These are phyloP conservation scores for Chloroclystis v-ata DNA, from an alignment of 2,888 invertebrate genomes.

Conservation along the genomic window DNA sequence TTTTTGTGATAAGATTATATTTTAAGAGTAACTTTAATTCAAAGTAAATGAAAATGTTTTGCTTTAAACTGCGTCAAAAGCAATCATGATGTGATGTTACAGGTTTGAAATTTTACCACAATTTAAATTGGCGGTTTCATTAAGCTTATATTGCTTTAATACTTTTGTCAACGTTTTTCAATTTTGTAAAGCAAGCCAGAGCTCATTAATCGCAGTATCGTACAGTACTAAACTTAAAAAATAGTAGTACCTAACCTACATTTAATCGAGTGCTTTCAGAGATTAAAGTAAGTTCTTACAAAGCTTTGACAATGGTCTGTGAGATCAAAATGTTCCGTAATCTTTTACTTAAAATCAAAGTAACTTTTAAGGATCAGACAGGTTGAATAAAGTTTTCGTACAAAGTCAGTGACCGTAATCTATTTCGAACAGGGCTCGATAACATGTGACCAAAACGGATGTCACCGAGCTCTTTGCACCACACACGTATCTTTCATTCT, in stretches of 20 bases:
- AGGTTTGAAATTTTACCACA: slow-evolving; percentile 25
- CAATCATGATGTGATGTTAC: slow-evolving; percentile 27
- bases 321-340: slow-evolving; percentile 28
- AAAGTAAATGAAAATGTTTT: too few relatives aligned
- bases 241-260: too few relatives aligned
- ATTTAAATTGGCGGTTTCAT: slow-evolving; percentile 22
- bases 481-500: slow-evolving; percentile 60
- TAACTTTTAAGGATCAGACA: slow-evolving; percentile 45
- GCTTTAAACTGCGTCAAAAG: slow-evolving; percentile 29
- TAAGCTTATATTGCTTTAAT: slow-evolving; percentile 26
- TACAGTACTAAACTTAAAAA: too few relatives aligned
- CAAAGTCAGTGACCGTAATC: slow-evolving; percentile 60
- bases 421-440: slow-evolving; percentile 51
- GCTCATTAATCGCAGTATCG: too few relatives aligned
- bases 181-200: too few relatives aligned
- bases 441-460: slow-evolving; percentile 50
- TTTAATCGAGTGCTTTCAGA: too few relatives aligned
- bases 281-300: slow-evolving; percentile 37
- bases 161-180: slow-evolving; percentile 32
- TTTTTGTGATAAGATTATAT: slow-evolving; percentile 16
- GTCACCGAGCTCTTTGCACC: slow-evolving; percentile 60
- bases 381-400: slow-evolving; percentile 52
- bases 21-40: too few relatives aligned
- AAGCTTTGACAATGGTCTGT: slow-evolving; percentile 32
- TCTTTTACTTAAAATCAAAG: slow-evolving; percentile 48